These are phyloP conservation scores for Promerops cafer DNA, from an alignment of 2,113 vertebrate genomes.

Conservation along the genomic window DNA sequence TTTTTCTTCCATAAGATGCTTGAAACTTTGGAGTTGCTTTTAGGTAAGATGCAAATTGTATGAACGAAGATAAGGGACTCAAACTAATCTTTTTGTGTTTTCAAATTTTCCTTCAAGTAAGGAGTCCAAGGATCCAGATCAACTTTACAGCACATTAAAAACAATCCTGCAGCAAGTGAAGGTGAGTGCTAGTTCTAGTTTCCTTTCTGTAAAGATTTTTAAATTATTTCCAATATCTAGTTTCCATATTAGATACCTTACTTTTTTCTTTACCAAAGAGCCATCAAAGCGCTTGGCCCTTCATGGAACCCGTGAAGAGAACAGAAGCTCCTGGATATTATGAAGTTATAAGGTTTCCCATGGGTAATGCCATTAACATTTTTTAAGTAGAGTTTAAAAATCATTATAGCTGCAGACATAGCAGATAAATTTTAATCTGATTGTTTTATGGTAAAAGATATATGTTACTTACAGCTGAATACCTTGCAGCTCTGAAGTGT, in stretches of 20 bases:
- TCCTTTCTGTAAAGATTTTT: neutral
- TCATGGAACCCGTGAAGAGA: constrained; percentile 99
- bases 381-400: constrained; percentile 63
- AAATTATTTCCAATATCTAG: constrained; percentile 49
- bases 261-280: constrained; percentile 79
- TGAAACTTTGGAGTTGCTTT: neutral
- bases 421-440: neutral
- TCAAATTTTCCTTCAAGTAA: constrained; percentile 81
- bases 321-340: constrained; percentile 98
- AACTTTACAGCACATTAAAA: constrained; percentile 91
- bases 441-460: neutral
- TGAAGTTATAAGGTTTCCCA: constrained; percentile 98
- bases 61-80: neutral
- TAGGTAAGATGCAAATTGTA: neutral
- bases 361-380: constrained; percentile 85
- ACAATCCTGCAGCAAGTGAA: constrained; percentile 96
- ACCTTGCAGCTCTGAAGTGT: neutral
- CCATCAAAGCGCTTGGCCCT: constrained; percentile 98
- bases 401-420: constrained; percentile 29
- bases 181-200: constrained; percentile 70
- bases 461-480: neutral
- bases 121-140: constrained; percentile 94
- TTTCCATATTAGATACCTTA: constrained; percentile 67
- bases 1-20: neutral
- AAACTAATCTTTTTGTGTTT: constrained; percentile 24